Conservation (phyloP, 92 coral and sea anemone genomes). For the Umimayanthus kanabou region DNA sequence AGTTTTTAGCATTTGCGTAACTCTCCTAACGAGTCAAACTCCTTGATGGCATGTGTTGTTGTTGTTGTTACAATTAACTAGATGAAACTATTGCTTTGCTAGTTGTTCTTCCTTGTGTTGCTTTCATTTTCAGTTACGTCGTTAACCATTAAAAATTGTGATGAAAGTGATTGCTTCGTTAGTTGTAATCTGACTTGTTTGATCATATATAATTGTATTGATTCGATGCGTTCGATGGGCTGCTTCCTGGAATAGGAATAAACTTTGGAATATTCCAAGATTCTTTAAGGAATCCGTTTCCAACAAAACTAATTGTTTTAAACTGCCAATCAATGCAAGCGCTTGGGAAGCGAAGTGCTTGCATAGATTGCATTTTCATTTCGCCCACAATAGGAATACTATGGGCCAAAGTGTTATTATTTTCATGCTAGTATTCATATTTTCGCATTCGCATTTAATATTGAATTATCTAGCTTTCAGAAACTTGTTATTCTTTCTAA, state of each 20-base stretch:
- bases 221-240: too few relatives aligned
- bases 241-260: background rate
- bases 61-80: background rate
- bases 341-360: background rate
- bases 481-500: background rate
- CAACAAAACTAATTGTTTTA: background rate
- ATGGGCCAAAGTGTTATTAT: too few relatives aligned
- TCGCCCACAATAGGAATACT: too few relatives aligned
- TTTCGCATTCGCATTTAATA: background rate
- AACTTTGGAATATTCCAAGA: background rate
- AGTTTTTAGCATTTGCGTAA: too few relatives aligned
- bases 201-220: background rate
- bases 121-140: background rate
- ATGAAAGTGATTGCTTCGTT: background rate
- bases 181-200: background rate
- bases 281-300: background rate
- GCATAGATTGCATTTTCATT: too few relatives aligned
- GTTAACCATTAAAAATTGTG: background rate
- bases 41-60: too few relatives aligned
- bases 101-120: background rate
- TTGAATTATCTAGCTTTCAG: background rate
- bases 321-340: background rate
- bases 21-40: too few relatives aligned
- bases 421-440: background rate
- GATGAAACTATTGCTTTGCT: background rate